phyloP scores from a whole-genome alignment of 1,140 invertebrate genomes.

The Musca vetustissima region DNA sequence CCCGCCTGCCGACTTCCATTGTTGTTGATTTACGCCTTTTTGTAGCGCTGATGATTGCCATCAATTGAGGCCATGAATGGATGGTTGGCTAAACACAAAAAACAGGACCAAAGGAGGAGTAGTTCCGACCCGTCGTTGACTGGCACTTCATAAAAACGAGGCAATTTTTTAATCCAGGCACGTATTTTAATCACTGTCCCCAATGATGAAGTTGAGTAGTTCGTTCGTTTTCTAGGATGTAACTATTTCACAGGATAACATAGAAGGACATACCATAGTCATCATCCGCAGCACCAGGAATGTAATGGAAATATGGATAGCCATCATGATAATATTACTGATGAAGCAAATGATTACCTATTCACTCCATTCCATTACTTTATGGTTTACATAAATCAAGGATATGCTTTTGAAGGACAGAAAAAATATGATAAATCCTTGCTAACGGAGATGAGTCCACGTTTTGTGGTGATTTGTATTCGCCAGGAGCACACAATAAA shows the following conservation, averaged over 20 bases:
- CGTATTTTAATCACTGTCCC: constrained; percentile 26
- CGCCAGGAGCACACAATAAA: background rate
- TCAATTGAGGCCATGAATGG: background rate
- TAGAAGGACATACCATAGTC: background rate
- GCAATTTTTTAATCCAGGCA: constrained; percentile 20
- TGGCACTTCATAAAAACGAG: background rate
- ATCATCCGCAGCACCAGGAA: background rate
- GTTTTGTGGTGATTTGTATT: too few species aligned
- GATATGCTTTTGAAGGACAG: background rate
- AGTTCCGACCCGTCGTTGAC: too few species aligned
- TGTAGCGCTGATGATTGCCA: background rate
- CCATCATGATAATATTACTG: background rate
- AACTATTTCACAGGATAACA: background rate
- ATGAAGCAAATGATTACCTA: background rate
- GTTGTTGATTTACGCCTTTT: background rate
- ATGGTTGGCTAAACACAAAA: too few species aligned
- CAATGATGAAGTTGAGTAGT: background rate
- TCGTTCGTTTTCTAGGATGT: background rate
- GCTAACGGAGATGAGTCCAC: too few species aligned
- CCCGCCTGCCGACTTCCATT: background rate
- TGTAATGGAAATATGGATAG: background rate
- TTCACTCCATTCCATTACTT: background rate
- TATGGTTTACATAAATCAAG: constrained; percentile 4
- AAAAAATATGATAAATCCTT: background rate
- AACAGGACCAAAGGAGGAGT: background rate